These are phyloP conservation scores for Meloe dianella DNA, from an alignment of 2,888 invertebrate genomes.

Conservation along the genomic window DNA sequence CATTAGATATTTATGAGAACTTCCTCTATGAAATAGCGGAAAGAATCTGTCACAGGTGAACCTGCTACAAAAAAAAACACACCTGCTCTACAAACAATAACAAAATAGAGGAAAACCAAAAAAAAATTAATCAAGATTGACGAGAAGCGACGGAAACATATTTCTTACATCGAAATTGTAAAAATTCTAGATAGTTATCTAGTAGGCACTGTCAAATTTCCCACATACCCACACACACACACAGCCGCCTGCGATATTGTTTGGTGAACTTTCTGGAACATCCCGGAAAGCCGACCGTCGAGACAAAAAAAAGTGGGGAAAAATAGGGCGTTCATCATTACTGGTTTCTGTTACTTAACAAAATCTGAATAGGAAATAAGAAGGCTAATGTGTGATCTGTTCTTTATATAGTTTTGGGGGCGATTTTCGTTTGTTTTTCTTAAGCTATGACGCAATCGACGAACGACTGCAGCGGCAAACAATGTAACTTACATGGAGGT, in stretches of 20 bases:
- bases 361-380: too few relatives aligned
- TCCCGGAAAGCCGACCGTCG: too few relatives aligned
- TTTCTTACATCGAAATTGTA: too few relatives aligned
- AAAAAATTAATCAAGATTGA: neutral
- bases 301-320: too few relatives aligned
- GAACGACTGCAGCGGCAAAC: constrained; percentile 15
- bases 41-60: neutral
- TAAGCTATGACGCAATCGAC: neutral
- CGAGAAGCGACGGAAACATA: neutral
- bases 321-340: too few relatives aligned
- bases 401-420: neutral
- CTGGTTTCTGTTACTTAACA: too few relatives aligned
- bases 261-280: too few relatives aligned
- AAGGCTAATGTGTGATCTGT: neutral
- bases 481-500: constrained; percentile 27
- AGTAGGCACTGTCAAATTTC: too few relatives aligned
- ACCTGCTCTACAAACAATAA: neutral
- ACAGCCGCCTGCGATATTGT: too few relatives aligned
- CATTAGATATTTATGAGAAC: neutral
- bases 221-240: too few relatives aligned
- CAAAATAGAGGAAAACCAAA: neutral
- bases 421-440: neutral
- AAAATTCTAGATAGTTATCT: too few relatives aligned
- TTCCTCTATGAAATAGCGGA: too few relatives aligned
- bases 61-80: neutral